Base-by-base conservation (phyloP, 2,113 vertebrate species). In the Xiphophorus couchianus region DNA sequence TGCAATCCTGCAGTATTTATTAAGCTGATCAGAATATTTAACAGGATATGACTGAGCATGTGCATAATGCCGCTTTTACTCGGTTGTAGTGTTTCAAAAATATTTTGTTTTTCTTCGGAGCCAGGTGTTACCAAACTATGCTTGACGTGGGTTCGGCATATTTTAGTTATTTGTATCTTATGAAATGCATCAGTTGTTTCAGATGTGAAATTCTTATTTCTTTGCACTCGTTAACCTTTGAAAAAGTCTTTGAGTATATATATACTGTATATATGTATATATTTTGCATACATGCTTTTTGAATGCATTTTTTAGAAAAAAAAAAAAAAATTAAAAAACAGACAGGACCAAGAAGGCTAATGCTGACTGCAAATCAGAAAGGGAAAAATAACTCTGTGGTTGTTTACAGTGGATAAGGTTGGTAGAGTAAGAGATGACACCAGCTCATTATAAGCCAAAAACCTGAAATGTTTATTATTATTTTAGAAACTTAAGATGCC, bases 401-500 rank as follows among this genome's bases (percentile, higher is more conserved):
- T 17, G 62, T 64, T 58, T 58, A 58, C 51, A n/a, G 51, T n/a
- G 51, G 22, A 58, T n/a, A 58, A 25, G 8, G 51, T 58, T 58
- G 51, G 25, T 10, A 58, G 17, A 25, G 51, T 22, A n/a, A 58
- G 0, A 25, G 5, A 10, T n/a, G 19, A 58, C 51, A 58, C 19
- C 22, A 54, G 51, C 51, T 54, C 22, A 58, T 58, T 58, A 58
- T 17, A 48, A 48, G 17, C 19, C 19, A 58, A 58, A 58, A 25
- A 25, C 51, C 19, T n/a, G 22, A 10, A 58, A 22, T 22, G 51
- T 58, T n/a, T 22, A 6, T 8, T 51, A 87, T 91, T 83, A 91
- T 69, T 48, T 60, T 67, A 71, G 75, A 84, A 71, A 81, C 75
- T 60, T 39, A 76, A 78, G 54, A 78, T 75, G 66, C 58, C 64